A percentile compares a stretch with the other conserved stretches of the same genome.
Evolutionary conservation across 2,113 vertebrate genomes (phyloP).

Genomic region (Tenrec ecaudatus): DNA sequence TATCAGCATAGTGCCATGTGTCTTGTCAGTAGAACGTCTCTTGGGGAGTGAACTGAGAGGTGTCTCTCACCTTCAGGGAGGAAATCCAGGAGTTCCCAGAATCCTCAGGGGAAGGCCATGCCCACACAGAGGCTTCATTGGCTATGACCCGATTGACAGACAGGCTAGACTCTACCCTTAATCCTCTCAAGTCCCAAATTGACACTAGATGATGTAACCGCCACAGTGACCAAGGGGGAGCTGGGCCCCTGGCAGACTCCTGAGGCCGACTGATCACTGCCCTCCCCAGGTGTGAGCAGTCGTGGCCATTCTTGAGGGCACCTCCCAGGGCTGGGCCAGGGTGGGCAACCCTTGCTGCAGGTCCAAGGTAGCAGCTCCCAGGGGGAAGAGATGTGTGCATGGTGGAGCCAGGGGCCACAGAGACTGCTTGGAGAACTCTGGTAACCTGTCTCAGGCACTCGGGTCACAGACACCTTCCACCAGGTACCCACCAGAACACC

Average conservation of each 20-base stretch:
- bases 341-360: neutral
- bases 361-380: neutral
- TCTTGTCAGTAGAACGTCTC: too few relatives aligned
- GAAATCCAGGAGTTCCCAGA: too few relatives aligned
- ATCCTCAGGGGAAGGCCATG: too few relatives aligned
- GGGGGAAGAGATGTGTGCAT: rapidly evolving
- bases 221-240: neutral
- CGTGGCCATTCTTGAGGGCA: neutral
- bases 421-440: neutral
- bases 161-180: too few relatives aligned
- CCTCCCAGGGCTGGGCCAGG: too few relatives aligned
- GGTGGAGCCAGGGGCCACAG: neutral
- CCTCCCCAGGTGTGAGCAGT: neutral
- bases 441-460: neutral
- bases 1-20: too few relatives aligned
- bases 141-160: too few relatives aligned
- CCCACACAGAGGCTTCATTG: too few relatives aligned
- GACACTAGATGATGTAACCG: neutral
- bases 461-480: neutral
- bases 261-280: neutral
- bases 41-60: too few relatives aligned
- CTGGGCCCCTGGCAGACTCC: neutral
- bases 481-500: rapidly evolving
- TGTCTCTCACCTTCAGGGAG: too few relatives aligned
- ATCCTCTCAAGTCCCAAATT: too few relatives aligned